A percentile compares a stretch with the other conserved stretches of the same genome.
These are phyloP conservation scores for Phania funesta DNA, from an alignment of 2,888 invertebrate genomes.

Conservation along the genomic window DNA sequence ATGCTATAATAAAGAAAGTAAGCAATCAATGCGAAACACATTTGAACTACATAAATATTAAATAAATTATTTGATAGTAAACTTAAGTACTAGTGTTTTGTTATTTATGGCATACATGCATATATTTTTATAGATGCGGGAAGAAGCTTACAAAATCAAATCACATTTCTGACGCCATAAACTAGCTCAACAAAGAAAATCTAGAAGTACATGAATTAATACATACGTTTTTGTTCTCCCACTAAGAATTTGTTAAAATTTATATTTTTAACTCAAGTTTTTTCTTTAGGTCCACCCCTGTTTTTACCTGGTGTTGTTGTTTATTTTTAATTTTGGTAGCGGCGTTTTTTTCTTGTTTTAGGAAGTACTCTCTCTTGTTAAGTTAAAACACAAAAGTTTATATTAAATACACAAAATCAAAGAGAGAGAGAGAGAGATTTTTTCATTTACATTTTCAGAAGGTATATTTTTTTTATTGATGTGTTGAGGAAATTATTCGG, in stretches of 20 bases:
- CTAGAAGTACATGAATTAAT: too few relatives aligned
- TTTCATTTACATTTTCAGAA: neutral
- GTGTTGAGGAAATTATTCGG: slow-evolving; percentile 18
- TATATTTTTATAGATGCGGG: too few relatives aligned
- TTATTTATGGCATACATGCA: too few relatives aligned
- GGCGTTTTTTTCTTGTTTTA: slow-evolving; percentile 13
- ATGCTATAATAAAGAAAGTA: too few relatives aligned
- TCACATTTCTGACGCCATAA: too few relatives aligned
- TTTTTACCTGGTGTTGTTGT: slow-evolving; percentile 26
- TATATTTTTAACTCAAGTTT: neutral
- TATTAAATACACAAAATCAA: neutral
- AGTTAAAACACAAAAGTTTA: neutral
- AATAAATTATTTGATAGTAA: too few relatives aligned
- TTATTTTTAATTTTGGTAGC: slow-evolving; percentile 13
- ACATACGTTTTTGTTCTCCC: slow-evolving; percentile 23
- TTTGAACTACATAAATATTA: too few relatives aligned
- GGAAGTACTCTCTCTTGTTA: slow-evolving; percentile 10
- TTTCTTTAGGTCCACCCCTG: slow-evolving; percentile 31
- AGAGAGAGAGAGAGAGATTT: neutral
- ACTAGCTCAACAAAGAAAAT: too few relatives aligned
- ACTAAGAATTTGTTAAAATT: slow-evolving; percentile 33
- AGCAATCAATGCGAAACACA: too few relatives aligned
- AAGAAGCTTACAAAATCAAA: too few relatives aligned
- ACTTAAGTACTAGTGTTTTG: too few relatives aligned
- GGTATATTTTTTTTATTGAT: slow-evolving; percentile 9